Evolutionary conservation across 23 tunicate species (phyloP), one percentile per base, ranked within the genome.

Genomic region (Styela plicata): DNA sequence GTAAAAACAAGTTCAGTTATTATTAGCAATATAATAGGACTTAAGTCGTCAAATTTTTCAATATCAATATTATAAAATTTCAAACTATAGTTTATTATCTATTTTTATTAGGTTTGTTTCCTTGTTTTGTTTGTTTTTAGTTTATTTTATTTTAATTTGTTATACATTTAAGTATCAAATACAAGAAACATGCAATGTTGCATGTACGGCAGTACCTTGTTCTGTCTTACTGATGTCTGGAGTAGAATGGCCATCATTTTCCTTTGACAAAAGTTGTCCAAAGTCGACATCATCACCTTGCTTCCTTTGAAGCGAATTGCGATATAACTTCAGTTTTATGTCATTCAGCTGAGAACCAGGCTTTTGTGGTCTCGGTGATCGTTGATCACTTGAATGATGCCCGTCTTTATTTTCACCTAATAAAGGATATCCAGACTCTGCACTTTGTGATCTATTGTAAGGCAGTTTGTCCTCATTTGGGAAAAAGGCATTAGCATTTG

Each of bases 401-500:
- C 31, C 31, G 16, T 67, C 71, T 1, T 19, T 27, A 16, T 0
- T 67, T 18, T 67, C 71, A 16, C 71, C 31, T 0, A 29, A 67
- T 29, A 29, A 25, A 16, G 71, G 71, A 1, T 67, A 76, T 16
- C 31, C 53, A 7, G 66, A 21, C 0, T 76, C 81, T 13, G 81
- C 81, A 29, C 81, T 44, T 2, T 36, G 64, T 57, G 64, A 44
- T 25, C 81, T 67, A 36, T 44, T 27, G 64, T 76, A 26, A 7
- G 28, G 31, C 13, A 36, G 10, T 44, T 44, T 76, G 13, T 76
- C 81, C 7, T 76, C 81, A 44, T 13, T n/a, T 2, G 81, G 81
- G 64, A 76, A 76, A 53, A 76, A 76, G 13, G 52, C 63, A 53
- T 76, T 76, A 17, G 2, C 1, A 57, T 76, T 33, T 24, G 81